Percentiles rank a stretch among this genome's conserved stretches.
phyloP scores from a whole-genome alignment of 30 jellyfish, hydroid and myxozoan genomes.

The Hydractinia symbiolongicarpus region DNA sequence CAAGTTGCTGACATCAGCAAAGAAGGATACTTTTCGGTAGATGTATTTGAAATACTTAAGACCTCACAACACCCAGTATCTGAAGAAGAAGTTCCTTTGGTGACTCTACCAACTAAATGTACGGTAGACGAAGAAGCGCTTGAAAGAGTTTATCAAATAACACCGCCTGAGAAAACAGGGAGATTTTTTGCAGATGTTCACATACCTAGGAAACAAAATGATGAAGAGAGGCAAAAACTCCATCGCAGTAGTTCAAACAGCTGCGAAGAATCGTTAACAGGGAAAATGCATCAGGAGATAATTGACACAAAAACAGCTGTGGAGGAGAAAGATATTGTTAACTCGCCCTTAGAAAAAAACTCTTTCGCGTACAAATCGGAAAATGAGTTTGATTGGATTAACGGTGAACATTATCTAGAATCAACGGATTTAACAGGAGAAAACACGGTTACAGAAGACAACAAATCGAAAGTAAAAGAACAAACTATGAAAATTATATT shows the following conservation, averaged over 20 bases:
- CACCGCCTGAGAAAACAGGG: background rate
- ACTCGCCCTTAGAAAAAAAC: too few relatives aligned
- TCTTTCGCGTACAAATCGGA: background rate
- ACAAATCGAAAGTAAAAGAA: too few relatives aligned
- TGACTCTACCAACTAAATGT: background rate
- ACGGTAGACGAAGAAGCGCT: background rate
- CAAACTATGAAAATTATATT: too few relatives aligned
- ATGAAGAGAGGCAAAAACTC: background rate
- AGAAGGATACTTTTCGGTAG: background rate
- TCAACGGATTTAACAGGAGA: too few relatives aligned
- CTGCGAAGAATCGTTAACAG: too few relatives aligned
- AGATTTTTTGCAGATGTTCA: background rate
- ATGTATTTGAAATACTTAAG: background rate
- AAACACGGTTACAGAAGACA: too few relatives aligned
- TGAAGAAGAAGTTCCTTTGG: conserved; percentile 5
- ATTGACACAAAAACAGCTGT: too few relatives aligned
- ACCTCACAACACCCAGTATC: background rate
- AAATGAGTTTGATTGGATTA: conserved; percentile 9
- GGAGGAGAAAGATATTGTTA: too few relatives aligned
- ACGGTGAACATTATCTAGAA: background rate
- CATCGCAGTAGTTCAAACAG: too few relatives aligned
- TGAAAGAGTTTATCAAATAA: background rate
- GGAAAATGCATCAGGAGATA: too few relatives aligned
- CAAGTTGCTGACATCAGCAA: background rate
- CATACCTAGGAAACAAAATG: background rate